Conservation (phyloP, 2,113 vertebrate species). For the Pampusana beccarii region DNA sequence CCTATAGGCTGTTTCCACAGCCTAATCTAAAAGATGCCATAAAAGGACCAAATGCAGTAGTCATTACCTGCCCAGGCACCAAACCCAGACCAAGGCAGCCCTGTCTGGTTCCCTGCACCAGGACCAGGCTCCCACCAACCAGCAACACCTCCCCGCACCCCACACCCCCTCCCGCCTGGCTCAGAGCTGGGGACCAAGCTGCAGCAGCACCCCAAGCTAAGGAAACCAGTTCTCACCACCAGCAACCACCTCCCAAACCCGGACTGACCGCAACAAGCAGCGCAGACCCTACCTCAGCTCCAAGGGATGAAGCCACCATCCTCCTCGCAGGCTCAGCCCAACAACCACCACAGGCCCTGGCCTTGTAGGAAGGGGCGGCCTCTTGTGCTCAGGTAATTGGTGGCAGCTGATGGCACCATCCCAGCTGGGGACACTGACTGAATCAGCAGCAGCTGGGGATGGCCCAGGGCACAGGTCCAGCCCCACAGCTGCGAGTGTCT, state of each 20-base stretch:
- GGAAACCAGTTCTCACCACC: not conserved
- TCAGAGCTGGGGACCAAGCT: not conserved
- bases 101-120: not conserved
- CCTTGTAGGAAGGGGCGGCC: accelerated
- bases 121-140: not conserved
- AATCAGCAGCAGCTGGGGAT: not conserved
- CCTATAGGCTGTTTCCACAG: not conserved
- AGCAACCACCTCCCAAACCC: not conserved
- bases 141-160: not conserved
- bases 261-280: accelerated
- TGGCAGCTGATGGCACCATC: not conserved
- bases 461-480: not conserved
- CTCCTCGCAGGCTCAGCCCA: not conserved
- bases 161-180: not conserved
- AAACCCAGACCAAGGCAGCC: not conserved
- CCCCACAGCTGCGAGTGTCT: not conserved
- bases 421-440: not conserved
- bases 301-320: accelerated
- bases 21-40: not conserved
- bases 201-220: not conserved
- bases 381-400: too few relatives aligned
- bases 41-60: not conserved
- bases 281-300: not conserved
- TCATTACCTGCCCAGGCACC: not conserved
- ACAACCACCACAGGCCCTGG: accelerated